These are phyloP conservation scores for Cheracebus regulus DNA, from an alignment of 2,797 vertebrate species.

Conservation along the genomic window DNA sequence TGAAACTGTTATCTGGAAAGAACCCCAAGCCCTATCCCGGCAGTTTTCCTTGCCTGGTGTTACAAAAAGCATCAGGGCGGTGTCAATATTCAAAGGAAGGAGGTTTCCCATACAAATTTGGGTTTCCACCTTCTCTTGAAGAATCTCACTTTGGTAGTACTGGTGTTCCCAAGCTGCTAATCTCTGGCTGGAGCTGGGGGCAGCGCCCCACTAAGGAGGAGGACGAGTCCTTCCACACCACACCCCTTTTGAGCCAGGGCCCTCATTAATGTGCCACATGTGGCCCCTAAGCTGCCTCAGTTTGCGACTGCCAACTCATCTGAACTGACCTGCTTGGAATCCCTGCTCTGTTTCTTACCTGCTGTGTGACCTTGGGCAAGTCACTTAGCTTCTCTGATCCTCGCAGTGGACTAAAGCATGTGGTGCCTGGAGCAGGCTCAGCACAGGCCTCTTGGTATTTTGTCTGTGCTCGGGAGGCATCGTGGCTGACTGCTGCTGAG, in stretches of 20 bases:
- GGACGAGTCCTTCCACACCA: accelerated
- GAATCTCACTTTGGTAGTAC: background rate
- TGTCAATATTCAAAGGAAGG: background rate
- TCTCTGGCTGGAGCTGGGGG: background rate
- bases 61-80: background rate
- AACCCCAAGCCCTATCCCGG: accelerated
- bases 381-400: background rate
- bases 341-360: background rate
- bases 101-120: background rate
- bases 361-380: background rate
- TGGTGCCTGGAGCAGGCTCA: background rate
- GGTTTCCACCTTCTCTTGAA: background rate
- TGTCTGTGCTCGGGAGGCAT: background rate
- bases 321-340: background rate
- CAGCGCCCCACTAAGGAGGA: background rate
- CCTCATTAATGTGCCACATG: accelerated
- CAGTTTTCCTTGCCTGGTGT: background rate
- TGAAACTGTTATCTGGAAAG: background rate
- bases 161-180: background rate
- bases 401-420: background rate
- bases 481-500: background rate
- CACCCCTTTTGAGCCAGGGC: accelerated
- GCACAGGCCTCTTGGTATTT: background rate
- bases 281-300: background rate
- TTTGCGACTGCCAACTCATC: background rate